Base-by-base conservation (phyloP, 2,888 invertebrate genomes). In the Erynnis tages region DNA sequence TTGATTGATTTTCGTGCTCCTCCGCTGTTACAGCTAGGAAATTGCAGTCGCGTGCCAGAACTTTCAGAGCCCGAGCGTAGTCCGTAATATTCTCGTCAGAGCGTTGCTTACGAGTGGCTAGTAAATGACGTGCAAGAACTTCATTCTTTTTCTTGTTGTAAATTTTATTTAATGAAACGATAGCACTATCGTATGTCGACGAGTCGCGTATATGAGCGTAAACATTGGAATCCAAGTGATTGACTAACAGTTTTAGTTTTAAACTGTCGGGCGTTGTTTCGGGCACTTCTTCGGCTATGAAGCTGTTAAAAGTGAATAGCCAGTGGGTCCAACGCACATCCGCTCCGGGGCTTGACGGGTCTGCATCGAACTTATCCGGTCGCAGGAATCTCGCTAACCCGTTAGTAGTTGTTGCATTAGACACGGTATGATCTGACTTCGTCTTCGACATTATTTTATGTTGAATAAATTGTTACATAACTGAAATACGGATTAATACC, bases 201-300 rank as follows among this genome's bases (percentile, higher is more conserved):
- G 16, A 17, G 11, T 34, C 30, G 35, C 10, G 37, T 7, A 21
- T 49, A 7, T 14, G 16, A n/a, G 16, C 16, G 16, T 16, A 34
- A 16, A 34, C 14, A 25, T 29, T 61, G 4, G 34, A n/a, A 3
- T 14, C 14, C 14, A 34, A 16, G 16, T 34, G 34, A 34, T 34
- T 34, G 14, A 34, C n/a, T 4, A 34, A 16, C n/a, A 34, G 4
- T n/a, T 34, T 8, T 8, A 34, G 34, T 34, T 34, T 34, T 16
- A n/a, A 16, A n/a, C 16, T 16, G 4, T 34, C 34, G n/a, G 34
- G n/a, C 1, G 7, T 16, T 14, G n/a, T 4, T 8, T 14, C 14
- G 8, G 21, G 4, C 3, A 16, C 3, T 34, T 34, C 16, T 7
- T n/a, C 34, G 1, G n/a, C 16, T 17, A 17, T 2, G n/a, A 34